Percentiles rank a stretch among this genome's conserved stretches.
phyloP scores from a whole-genome alignment of 2,888 invertebrate species.

The Agrotis clavis region DNA sequence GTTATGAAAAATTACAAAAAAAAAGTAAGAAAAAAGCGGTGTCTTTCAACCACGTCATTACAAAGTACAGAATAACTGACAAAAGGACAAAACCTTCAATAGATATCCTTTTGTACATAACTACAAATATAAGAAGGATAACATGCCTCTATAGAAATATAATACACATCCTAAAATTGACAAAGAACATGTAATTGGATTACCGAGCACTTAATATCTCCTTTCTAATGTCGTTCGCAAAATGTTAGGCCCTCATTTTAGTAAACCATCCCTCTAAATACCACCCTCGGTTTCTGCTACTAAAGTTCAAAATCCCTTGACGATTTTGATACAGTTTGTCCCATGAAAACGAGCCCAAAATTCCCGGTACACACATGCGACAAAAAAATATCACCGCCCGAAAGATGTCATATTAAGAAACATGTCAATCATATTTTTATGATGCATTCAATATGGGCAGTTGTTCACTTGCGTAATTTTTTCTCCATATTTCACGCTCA shows the following conservation, averaged over 20 bases:
- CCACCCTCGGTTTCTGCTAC: accelerated
- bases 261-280: slow-evolving; percentile 26
- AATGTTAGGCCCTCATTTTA: slow-evolving; percentile 71
- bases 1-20: slow-evolving; percentile 33
- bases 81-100: slow-evolving; percentile 82
- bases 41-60: slow-evolving; percentile 76
- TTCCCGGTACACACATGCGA: slow-evolving; percentile 80
- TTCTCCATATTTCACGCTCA: slow-evolving; percentile 88
- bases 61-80: slow-evolving; percentile 76
- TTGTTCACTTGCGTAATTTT: slow-evolving; percentile 89
- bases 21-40: slow-evolving; percentile 64
- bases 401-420: slow-evolving; percentile 91
- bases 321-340: slow-evolving; percentile 30
- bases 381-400: slow-evolving; percentile 91
- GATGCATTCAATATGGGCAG: slow-evolving; percentile 84
- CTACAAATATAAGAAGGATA: slow-evolving; percentile 81
- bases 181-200: slow-evolving; percentile 90
- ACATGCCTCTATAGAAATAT: slow-evolving; percentile 89
- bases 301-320: slow-evolving; percentile 33
- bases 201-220: slow-evolving; percentile 89
- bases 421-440: slow-evolving; percentile 91
- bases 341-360: slow-evolving; percentile 48
- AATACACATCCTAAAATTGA: slow-evolving; percentile 89
- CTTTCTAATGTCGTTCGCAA: slow-evolving; percentile 80
- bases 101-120: slow-evolving; percentile 85